Conservation (phyloP, 2,797 vertebrate genomes). For the Bufotes viridis region DNA sequence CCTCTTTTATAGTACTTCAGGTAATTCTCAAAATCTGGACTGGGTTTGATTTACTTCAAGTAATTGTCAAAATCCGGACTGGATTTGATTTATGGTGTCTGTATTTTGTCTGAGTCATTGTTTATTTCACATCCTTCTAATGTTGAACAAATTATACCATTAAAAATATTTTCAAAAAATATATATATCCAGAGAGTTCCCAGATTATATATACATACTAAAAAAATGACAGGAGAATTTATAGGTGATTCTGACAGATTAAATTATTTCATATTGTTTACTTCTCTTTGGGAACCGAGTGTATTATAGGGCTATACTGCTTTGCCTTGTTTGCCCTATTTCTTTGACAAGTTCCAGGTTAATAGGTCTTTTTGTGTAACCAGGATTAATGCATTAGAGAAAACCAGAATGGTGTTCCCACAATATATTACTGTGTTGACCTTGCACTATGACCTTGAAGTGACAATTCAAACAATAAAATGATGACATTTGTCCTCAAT, state of each 20-base stretch:
- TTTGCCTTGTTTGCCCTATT: background rate
- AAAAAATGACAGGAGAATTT: background rate
- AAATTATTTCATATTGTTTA: background rate
- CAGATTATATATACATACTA: background rate
- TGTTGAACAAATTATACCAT: no score
- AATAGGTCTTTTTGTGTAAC: constrained; percentile 10
- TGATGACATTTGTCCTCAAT: background rate
- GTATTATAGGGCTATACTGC: background rate
- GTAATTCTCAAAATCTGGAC: no score
- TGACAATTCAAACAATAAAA: background rate
- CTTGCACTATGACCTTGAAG: constrained; percentile 4
- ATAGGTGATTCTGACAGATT: background rate
- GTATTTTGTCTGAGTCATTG: no score
- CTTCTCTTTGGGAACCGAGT: background rate
- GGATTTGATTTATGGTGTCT: no score
- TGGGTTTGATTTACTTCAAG: no score
- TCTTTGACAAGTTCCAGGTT: background rate
- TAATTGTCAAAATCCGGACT: no score
- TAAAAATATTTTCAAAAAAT: no score
- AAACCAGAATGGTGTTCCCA: background rate
- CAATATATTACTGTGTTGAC: background rate
- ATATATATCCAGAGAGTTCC: background rate
- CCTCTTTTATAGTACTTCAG: no score
- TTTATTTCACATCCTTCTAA: no score
- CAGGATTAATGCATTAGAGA: constrained; percentile 33